Evolutionary conservation across 1,140 invertebrate genomes (phyloP).

Genomic region (Ceratosolen solmsi): DNA sequence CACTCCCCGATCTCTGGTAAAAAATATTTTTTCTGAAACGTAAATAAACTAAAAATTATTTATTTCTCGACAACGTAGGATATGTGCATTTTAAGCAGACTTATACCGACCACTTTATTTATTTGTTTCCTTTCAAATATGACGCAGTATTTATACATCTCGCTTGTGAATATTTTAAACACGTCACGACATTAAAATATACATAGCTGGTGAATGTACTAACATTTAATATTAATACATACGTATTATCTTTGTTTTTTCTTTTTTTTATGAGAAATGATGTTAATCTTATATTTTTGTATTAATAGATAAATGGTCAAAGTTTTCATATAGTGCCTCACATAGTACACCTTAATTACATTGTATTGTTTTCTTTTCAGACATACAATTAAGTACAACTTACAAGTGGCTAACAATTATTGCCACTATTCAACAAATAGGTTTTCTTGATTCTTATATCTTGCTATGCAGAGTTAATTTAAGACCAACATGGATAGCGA

Average conservation of each 20-base stretch:
- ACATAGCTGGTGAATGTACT: conserved; percentile 66
- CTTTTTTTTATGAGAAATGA: conserved; percentile 46
- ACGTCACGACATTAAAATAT: conserved; percentile 70
- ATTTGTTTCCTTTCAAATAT: conserved; percentile 51
- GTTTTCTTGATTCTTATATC: conserved; percentile 49
- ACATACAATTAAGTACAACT: conserved; percentile 65
- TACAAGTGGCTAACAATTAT: conserved; percentile 65
- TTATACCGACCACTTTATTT: conserved; percentile 54
- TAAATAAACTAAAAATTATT: conserved; percentile 19
- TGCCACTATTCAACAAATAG: conserved; percentile 68
- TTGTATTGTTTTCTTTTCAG: conserved; percentile 55
- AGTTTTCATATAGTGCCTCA: conserved; percentile 55
- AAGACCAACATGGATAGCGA: conserved; percentile 60
- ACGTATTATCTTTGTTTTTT: conserved; percentile 50
- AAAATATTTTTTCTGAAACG: conserved; percentile 16
- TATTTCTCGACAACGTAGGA: conserved; percentile 32
- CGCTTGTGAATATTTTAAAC: conserved; percentile 65
- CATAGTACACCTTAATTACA: conserved; percentile 55
- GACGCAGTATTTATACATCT: conserved; percentile 54
- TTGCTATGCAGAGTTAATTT: conserved; percentile 59
- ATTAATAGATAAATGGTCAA: conserved; percentile 58
- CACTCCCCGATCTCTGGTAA: conserved; percentile 8
- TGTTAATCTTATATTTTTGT: conserved; percentile 55
- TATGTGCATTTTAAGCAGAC: conserved; percentile 56
- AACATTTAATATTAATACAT: conserved; percentile 59